A percentile compares a stretch with the other conserved stretches of the same genome.
Evolutionary conservation across 2,888 invertebrate genomes (phyloP).

Genomic region (Aricia artaxerxes): DNA sequence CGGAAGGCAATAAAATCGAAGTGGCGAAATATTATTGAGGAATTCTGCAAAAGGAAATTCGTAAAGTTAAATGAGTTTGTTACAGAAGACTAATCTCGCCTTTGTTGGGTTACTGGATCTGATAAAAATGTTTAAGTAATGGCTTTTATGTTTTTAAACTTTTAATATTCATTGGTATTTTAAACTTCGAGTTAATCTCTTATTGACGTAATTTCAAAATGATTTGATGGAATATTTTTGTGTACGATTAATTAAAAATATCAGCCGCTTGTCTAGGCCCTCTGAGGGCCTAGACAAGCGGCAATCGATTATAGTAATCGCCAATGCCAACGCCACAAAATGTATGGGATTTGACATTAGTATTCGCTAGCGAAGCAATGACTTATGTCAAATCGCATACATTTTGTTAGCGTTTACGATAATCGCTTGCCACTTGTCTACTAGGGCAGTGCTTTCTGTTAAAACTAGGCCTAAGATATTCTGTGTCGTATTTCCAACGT

Average conservation of each 20-base stretch:
- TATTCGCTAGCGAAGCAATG: no score
- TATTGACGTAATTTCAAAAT: not conserved
- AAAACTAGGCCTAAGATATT: not conserved
- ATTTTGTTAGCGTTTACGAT: no score
- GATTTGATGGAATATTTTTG: not conserved
- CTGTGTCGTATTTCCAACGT: not conserved
- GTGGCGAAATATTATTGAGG: slow-evolving; percentile 60
- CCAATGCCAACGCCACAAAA: no score
- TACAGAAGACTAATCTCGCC: slow-evolving; percentile 64
- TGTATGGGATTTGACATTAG: no score
- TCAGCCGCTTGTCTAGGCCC: no score
- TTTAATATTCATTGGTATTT: slow-evolving; percentile 8
- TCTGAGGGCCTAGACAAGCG: no score
- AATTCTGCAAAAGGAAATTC: slow-evolving; percentile 68
- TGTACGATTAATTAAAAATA: not conserved
- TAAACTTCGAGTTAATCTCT: not conserved
- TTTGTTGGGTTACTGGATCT: slow-evolving; percentile 68
- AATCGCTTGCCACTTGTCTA: no score
- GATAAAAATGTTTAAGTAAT: slow-evolving; percentile 60
- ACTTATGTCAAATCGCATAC: no score
- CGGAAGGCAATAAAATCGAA: slow-evolving; percentile 72
- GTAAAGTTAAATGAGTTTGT: slow-evolving; percentile 79
- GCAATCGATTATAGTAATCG: no score
- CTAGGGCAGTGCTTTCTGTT: no score
- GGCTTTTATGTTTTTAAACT: slow-evolving; percentile 45